phyloP scores from a whole-genome alignment of 1,140 invertebrate species.

The Saxidomus purpurata region DNA sequence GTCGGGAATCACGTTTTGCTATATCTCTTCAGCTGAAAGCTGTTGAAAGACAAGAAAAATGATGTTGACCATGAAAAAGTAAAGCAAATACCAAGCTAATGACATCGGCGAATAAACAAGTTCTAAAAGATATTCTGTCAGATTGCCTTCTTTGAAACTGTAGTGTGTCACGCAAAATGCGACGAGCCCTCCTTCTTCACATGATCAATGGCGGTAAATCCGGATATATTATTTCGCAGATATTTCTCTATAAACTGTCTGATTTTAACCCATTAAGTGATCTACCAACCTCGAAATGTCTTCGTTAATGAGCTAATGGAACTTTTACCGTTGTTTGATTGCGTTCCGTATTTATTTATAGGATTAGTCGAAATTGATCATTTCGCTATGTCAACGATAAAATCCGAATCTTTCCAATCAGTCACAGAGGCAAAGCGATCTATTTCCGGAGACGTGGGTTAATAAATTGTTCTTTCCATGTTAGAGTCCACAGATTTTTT shows the following conservation, averaged over 20 bases:
- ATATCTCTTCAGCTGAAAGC: too few species aligned
- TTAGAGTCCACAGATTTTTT: constrained; percentile 39
- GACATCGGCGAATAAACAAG: not conserved
- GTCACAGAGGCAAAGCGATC: not conserved
- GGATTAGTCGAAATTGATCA: constrained; percentile 61
- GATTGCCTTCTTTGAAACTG: not conserved
- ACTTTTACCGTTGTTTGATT: constrained; percentile 53
- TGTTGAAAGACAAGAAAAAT: too few species aligned
- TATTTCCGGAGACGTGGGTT: constrained; percentile 52
- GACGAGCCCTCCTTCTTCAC: not conserved
- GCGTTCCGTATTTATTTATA: constrained; percentile 56
- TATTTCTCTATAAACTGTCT: constrained; percentile 47
- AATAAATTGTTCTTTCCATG: constrained; percentile 65
- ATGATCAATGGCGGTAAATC: not conserved
- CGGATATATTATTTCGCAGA: constrained; percentile 24
- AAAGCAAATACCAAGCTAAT: not conserved
- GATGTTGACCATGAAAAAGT: not conserved
- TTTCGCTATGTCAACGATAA: constrained; percentile 65
- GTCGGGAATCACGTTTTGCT: too few species aligned
- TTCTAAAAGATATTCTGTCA: not conserved
- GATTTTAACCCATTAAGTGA: constrained; percentile 23
- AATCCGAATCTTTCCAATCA: constrained; percentile 42
- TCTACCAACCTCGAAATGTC: constrained; percentile 39
- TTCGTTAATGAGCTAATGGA: constrained; percentile 61
- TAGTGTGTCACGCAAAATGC: constrained; percentile 15